Conservation (phyloP, 2,888 invertebrate species). For the Acanthosepion pharaonis region DNA sequence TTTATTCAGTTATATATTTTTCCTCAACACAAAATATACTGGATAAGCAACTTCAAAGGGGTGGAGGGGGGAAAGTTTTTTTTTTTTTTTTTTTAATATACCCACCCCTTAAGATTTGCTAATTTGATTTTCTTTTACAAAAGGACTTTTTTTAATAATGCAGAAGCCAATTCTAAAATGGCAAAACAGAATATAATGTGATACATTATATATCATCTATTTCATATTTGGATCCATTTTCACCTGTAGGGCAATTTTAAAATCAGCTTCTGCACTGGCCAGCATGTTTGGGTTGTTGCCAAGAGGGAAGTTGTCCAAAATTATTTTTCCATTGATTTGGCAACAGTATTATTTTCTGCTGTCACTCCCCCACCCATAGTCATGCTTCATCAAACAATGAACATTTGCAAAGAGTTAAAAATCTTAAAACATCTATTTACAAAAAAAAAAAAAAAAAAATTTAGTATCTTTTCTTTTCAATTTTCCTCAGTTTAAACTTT, state of each 20-base stretch:
- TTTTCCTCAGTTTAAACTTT: not conserved
- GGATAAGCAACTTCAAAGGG: not conserved
- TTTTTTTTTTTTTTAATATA: not conserved
- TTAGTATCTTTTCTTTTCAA: too few relatives aligned
- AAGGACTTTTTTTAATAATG: too few relatives aligned
- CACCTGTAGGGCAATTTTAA: not conserved
- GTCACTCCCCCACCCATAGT: not conserved
- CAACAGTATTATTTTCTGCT: not conserved
- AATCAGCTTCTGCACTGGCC: not conserved
- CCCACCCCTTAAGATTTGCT: too few relatives aligned
- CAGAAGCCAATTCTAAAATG: not conserved
- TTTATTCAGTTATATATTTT: not conserved
- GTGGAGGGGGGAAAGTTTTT: not conserved
- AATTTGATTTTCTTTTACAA: too few relatives aligned
- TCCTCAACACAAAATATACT: slow-evolving; percentile 8
- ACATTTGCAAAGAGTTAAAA: not conserved
- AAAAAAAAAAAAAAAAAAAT: too few relatives aligned
- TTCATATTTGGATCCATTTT: not conserved
- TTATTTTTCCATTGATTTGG: not conserved
- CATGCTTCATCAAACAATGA: not conserved
- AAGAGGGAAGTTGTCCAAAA: not conserved
- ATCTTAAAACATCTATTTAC: not conserved
- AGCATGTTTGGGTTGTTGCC: not conserved
- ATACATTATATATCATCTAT: too few relatives aligned
- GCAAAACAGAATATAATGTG: too few relatives aligned